Conservation (phyloP, 30 jellyfish, hydroid and myxozoan genomes). For the Calvadosia cruxmelitensis region DNA sequence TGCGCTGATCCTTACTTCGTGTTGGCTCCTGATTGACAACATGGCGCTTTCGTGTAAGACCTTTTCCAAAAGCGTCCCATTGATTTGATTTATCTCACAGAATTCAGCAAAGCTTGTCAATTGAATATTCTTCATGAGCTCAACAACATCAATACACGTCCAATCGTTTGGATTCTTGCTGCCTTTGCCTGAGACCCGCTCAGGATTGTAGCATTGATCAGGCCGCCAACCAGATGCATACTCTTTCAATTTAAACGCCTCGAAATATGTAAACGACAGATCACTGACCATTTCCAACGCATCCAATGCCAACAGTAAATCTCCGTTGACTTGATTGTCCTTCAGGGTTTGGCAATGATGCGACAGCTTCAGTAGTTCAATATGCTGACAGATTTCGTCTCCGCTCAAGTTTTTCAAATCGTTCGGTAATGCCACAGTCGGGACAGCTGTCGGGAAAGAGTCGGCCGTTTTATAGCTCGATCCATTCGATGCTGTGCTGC, state of each 20-base stretch:
- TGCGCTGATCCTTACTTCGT: constrained; percentile 11
- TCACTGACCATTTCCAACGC: constrained; percentile 10
- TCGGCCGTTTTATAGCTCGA: constrained; percentile 1
- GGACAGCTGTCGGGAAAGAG: neutral
- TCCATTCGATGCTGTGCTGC: neutral
- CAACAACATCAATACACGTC: constrained; percentile 21
- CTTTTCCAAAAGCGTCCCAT: constrained; percentile 32
- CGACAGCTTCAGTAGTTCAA: constrained; percentile 19
- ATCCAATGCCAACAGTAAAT: constrained; percentile 5
- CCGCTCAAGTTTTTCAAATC: constrained; percentile 13
- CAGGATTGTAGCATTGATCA: constrained; percentile 10
- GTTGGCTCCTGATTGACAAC: constrained; percentile 11
- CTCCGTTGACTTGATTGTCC: constrained; percentile 44
- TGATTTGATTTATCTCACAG: constrained; percentile 25
- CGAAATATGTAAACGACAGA: constrained; percentile 21
- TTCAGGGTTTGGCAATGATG: constrained; percentile 17
- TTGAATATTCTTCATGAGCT: constrained; percentile 13
- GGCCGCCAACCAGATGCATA: constrained; percentile 46
- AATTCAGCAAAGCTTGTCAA: constrained; percentile 27
- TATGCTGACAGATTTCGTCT: constrained; percentile 20
- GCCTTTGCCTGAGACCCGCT: neutral
- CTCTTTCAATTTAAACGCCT: constrained; percentile 22
- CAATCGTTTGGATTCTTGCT: constrained; percentile 7
- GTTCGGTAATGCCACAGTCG: neutral
- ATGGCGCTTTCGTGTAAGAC: constrained; percentile 9